Evolutionary conservation across 1,140 invertebrate species (phyloP).

Genomic region (Zaprionus nigranus): DNA sequence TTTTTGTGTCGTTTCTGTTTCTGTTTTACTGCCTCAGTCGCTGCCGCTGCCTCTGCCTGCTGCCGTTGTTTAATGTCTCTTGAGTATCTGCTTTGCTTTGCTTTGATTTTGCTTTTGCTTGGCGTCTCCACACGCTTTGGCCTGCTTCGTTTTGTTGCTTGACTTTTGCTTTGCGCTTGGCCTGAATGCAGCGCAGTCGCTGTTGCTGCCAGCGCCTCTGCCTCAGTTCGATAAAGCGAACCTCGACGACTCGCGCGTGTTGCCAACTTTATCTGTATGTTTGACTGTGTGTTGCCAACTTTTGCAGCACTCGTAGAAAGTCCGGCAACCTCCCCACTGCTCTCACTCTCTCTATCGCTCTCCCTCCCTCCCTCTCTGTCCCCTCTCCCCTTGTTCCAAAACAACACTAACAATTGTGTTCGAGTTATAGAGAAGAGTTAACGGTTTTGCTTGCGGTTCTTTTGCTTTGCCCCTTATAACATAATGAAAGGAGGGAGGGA

Average conservation of each 20-base stretch:
- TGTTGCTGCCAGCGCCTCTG: background rate
- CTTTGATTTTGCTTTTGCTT: slow-evolving; percentile 38
- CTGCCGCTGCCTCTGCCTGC: slow-evolving; percentile 5
- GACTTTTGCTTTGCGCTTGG: slow-evolving; percentile 67
- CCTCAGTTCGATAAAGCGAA: background rate
- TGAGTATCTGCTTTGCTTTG: slow-evolving; percentile 50
- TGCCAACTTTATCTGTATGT: background rate
- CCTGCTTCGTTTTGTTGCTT: slow-evolving; percentile 46
- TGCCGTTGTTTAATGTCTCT: slow-evolving; percentile 50
- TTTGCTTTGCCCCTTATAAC: background rate
- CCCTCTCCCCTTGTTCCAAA: background rate
- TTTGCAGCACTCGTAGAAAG: slow-evolving; percentile 4
- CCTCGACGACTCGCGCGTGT: slow-evolving; percentile 1
- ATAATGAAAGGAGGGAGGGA: too few species aligned
- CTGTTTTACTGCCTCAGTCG: slow-evolving; percentile 47
- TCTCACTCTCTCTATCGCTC: background rate
- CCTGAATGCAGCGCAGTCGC: slow-evolving; percentile 58
- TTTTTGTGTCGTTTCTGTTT: slow-evolving; percentile 51
- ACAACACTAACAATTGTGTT: background rate
- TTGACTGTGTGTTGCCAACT: slow-evolving; percentile 1
- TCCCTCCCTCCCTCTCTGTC: background rate
- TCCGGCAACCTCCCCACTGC: slow-evolving; percentile 5
- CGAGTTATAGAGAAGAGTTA: slow-evolving; percentile 5
- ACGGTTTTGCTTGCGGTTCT: background rate
- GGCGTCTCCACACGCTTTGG: slow-evolving; percentile 11